Percentiles rank a stretch among this genome's conserved stretches.
Conservation (phyloP, 1,140 invertebrate genomes). For the Microplitis demolitor region DNA sequence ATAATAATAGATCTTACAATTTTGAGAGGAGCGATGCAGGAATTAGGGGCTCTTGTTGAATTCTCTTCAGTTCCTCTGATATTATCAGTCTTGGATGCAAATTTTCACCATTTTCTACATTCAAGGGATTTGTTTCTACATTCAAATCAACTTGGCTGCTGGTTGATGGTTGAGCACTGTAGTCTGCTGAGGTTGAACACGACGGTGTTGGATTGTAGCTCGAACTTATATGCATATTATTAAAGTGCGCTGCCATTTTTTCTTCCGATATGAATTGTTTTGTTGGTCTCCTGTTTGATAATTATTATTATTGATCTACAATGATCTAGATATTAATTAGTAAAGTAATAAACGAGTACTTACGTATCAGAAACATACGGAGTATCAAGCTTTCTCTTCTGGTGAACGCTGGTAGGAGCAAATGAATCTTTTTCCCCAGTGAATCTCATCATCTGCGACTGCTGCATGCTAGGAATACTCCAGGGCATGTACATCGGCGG, state of each 20-base stretch:
- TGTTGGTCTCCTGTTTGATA: conserved; percentile 56
- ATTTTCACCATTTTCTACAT: conserved; percentile 34
- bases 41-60: conserved; percentile 67
- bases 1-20: conserved; percentile 54
- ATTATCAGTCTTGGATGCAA: conserved; percentile 61
- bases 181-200: conserved; percentile 40
- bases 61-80: conserved; percentile 72
- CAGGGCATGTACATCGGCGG: conserved; percentile 55
- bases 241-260: conserved; percentile 78
- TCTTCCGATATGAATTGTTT: conserved; percentile 83
- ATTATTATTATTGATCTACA: neutral
- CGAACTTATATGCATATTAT: conserved; percentile 70
- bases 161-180: conserved; percentile 6
- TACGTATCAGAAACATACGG: conserved; percentile 46
- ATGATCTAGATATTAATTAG: neutral
- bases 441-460: conserved; percentile 48
- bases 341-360: conserved; percentile 19
- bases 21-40: conserved; percentile 66
- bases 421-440: conserved; percentile 42
- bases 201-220: conserved; percentile 39
- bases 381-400: conserved; percentile 53
- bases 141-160: conserved; percentile 30
- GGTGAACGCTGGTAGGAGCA: conserved; percentile 34
- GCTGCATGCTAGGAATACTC: conserved; percentile 44
- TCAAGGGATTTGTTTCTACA: conserved; percentile 35